phyloP scores from a whole-genome alignment of 2,797 vertebrate species.

The Tokudaia muenninki region DNA sequence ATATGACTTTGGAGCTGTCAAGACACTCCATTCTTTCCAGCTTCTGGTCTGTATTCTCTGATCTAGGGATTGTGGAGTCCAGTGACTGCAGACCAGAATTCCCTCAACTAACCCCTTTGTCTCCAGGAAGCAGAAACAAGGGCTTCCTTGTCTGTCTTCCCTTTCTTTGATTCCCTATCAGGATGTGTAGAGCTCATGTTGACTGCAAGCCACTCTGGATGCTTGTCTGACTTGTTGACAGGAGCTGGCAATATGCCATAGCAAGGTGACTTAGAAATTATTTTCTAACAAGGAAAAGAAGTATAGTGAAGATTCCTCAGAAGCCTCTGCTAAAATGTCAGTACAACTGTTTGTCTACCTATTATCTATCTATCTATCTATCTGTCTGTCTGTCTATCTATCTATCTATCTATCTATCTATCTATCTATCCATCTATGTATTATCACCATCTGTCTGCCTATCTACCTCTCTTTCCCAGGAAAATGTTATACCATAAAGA shows the following conservation, averaged over 20 bases:
- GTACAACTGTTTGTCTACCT: no score
- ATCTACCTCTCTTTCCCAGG: not conserved
- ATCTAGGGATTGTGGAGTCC: not conserved
- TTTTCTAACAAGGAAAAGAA: not conserved
- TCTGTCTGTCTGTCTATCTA: not conserved
- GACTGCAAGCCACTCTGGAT: not conserved
- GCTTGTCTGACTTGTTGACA: not conserved
- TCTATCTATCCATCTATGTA: not conserved
- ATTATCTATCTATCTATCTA: no score
- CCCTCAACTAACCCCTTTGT: not conserved
- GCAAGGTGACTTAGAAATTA: not conserved
- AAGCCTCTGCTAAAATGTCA: not conserved
- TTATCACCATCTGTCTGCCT: not conserved
- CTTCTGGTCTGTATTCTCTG: not conserved
- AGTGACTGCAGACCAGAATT: not conserved
- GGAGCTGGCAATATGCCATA: not conserved
- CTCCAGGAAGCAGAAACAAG: conserved; percentile 33
- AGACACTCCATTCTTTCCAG: not conserved
- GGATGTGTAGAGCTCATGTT: not conserved
- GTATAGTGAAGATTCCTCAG: not conserved
- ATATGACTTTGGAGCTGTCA: not conserved
- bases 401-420: not conserved
- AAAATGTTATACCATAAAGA: not conserved
- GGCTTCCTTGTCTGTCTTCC: not conserved
- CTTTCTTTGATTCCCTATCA: not conserved